Percentiles rank a stretch among this genome's conserved stretches.
phyloP scores from a whole-genome alignment of 2,888 invertebrate genomes.

The Tuta absoluta region DNA sequence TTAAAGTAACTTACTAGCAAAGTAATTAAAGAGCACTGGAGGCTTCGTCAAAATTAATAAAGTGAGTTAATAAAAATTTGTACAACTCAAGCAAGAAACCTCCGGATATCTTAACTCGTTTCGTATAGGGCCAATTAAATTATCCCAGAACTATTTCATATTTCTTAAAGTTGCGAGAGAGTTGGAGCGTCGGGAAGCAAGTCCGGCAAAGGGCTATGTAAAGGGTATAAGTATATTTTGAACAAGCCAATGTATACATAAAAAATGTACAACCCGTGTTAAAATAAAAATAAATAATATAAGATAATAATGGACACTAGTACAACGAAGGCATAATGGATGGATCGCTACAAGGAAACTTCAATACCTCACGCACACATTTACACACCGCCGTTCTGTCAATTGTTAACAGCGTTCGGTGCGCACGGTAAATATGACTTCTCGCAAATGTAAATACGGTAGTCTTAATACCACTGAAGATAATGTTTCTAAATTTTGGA shows the following conservation, averaged over 20 bases:
- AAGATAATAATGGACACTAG: no score
- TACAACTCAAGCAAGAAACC: conserved; percentile 23
- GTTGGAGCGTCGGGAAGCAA: not conserved
- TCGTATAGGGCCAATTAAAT: conserved; percentile 38
- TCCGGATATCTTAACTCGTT: conserved; percentile 25
- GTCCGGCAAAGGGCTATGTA: not conserved
- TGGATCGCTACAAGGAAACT: no score
- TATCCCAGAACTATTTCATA: conserved; percentile 41
- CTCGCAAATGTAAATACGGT: no score
- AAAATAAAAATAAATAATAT: no score
- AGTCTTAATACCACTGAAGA: no score
- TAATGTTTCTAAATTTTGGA: no score
- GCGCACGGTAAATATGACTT: no score
- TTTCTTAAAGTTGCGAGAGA: conserved; percentile 35
- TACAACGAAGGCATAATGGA: no score
- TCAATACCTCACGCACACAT: no score
- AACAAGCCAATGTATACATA: not conserved
- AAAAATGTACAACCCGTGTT: not conserved
- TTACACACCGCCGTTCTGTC: no score
- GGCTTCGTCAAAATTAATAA: conserved; percentile 18
- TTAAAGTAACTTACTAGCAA: not conserved
- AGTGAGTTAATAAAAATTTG: conserved; percentile 22
- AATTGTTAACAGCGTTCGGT: no score
- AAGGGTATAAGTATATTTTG: not conserved
- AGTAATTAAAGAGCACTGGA: not conserved